Conservation (phyloP, 2,797 vertebrate genomes). For the Alauda arvensis region DNA sequence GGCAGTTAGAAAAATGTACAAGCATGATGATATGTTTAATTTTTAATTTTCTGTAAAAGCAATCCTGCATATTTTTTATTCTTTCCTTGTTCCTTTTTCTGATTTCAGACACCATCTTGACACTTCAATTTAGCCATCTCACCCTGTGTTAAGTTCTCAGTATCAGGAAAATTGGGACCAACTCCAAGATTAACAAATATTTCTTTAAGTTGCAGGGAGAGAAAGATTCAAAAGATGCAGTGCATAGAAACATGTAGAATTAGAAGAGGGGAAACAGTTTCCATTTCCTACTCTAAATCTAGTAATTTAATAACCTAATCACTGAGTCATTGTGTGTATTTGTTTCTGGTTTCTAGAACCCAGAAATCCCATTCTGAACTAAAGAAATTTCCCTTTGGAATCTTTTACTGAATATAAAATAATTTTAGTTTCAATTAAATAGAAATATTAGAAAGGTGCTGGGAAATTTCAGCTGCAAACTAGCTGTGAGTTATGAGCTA, state of each 20-base stretch:
- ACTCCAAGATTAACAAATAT: not conserved
- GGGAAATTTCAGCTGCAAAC: not conserved
- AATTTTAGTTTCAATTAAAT: not conserved
- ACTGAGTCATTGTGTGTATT: not conserved
- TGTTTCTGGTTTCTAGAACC: not conserved
- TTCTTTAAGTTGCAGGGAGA: not conserved
- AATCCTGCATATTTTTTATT: not conserved
- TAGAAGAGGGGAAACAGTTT: not conserved
- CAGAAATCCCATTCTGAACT: not conserved
- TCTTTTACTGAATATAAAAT: not conserved
- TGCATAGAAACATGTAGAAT: not conserved
- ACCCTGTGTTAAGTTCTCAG: not conserved
- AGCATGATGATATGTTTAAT: not conserved
- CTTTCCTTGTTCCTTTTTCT: not conserved
- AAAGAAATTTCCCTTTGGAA: not conserved
- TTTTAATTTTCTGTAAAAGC: not conserved
- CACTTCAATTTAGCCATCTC: not conserved
- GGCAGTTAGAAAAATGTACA: not conserved
- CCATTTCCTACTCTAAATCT: not conserved
- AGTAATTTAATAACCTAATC: not conserved
- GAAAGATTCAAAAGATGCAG: not conserved
- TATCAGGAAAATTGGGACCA: not conserved
- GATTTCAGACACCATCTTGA: not conserved
- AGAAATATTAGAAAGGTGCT: not conserved
- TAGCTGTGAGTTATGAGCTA: not conserved